Conservation (phyloP, 2,888 invertebrate species). For the Parelbella ahira region DNA sequence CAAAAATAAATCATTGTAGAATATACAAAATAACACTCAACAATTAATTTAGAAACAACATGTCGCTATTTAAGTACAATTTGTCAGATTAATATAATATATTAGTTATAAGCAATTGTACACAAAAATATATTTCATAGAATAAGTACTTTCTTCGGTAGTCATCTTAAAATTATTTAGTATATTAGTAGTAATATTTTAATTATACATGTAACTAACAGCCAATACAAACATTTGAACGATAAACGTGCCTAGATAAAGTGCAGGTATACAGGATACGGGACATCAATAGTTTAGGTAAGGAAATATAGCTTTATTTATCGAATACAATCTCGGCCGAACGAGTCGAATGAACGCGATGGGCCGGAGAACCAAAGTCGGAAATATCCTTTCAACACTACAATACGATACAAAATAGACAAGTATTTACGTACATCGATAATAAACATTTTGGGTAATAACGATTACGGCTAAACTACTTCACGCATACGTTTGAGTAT, state of each 20-base stretch:
- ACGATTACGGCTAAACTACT: conserved; percentile 10
- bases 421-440: conserved; percentile 12
- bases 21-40: conserved; percentile 69
- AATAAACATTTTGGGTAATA: conserved; percentile 20
- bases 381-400: conserved; percentile 7
- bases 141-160: conserved; percentile 38
- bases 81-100: conserved; percentile 44
- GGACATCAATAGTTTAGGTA: conserved; percentile 16
- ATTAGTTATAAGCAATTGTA: conserved; percentile 41
- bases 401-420: conserved; percentile 13
- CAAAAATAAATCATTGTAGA: conserved; percentile 67
- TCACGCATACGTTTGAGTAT: conserved; percentile 6
- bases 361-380: conserved; percentile 11
- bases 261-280: conserved; percentile 17
- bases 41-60: conserved; percentile 61
- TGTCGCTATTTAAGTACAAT: conserved; percentile 64
- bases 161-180: conserved; percentile 12
- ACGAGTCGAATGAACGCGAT: no score
- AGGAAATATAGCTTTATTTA: conserved; percentile 1
- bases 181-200: conserved; percentile 7
- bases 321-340: no score
- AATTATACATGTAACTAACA: conserved; percentile 19
- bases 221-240: conserved; percentile 20
- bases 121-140: conserved; percentile 51
- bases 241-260: conserved; percentile 7